Evolutionary conservation across 2,888 invertebrate genomes (phyloP).

Genomic region (Urechis unicinctus): DNA sequence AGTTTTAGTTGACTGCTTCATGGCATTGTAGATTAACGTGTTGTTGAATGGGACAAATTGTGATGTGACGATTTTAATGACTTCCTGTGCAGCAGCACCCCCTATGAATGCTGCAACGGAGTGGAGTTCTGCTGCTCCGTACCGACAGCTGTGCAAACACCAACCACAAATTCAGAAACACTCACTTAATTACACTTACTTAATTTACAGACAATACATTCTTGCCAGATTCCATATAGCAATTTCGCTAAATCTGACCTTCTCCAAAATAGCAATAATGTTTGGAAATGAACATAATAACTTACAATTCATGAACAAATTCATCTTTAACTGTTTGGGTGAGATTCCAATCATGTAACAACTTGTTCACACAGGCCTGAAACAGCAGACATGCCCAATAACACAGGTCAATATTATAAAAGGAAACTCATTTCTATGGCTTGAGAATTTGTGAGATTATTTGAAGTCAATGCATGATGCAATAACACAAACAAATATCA

Average conservation of each 20-base stretch:
- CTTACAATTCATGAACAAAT: conserved; percentile 79
- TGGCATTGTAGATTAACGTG: conserved; percentile 90
- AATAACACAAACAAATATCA: too few relatives aligned
- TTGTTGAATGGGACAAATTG: conserved; percentile 96
- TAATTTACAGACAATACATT: too few relatives aligned
- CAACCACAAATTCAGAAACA: too few relatives aligned
- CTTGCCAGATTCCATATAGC: not conserved
- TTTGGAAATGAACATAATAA: conserved; percentile 10
- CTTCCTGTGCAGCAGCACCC: conserved; percentile 92
- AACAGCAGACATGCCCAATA: conserved; percentile 9
- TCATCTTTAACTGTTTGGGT: conserved; percentile 78
- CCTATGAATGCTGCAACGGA: conserved; percentile 86
- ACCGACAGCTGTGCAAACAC: conserved; percentile 58
- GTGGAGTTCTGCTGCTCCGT: conserved; percentile 91
- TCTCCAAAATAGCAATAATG: not conserved
- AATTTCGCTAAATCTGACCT: too few relatives aligned
- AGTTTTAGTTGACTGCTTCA: conserved; percentile 65
- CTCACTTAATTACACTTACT: too few relatives aligned
- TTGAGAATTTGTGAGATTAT: too few relatives aligned
- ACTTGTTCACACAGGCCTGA: conserved; percentile 60
- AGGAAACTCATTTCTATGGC: too few relatives aligned
- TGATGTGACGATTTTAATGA: conserved; percentile 86
- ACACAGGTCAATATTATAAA: too few relatives aligned
- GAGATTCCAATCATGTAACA: conserved; percentile 80
- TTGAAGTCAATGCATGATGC: too few relatives aligned